These are phyloP conservation scores for Drosophila diplacantha DNA, from an alignment of 2,888 invertebrate species.

Conservation along the genomic window DNA sequence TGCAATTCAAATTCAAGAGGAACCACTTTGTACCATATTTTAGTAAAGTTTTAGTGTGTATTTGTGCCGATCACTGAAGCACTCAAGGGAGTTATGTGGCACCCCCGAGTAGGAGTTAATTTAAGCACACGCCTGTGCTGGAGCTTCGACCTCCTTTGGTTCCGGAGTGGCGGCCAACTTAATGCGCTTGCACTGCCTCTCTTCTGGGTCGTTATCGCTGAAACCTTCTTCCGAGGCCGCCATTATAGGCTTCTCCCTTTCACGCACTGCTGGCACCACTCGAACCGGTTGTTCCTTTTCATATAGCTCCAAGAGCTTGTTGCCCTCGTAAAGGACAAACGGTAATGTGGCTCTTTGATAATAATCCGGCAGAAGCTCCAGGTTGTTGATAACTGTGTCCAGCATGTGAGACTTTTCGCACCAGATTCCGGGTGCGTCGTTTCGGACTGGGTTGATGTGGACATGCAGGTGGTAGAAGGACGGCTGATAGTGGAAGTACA, in stretches of 20 bases:
- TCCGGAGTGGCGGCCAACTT: slow-evolving; percentile 47
- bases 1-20: background rate
- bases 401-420: slow-evolving; percentile 92
- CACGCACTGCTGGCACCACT: background rate
- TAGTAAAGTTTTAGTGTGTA: background rate
- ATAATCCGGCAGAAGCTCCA: slow-evolving; percentile 88
- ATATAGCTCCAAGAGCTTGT: slow-evolving; percentile 84
- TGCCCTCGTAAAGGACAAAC: slow-evolving; percentile 87
- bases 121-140: slow-evolving; percentile 47
- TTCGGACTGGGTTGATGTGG: slow-evolving; percentile 90
- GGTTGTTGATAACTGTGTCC: slow-evolving; percentile 92
- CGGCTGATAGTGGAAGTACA: slow-evolving; percentile 97
- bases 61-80: slow-evolving; percentile 1
- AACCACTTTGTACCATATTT: background rate
- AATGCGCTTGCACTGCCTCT: slow-evolving; percentile 49
- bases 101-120: background rate
- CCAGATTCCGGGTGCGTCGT: slow-evolving; percentile 89
- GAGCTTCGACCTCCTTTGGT: slow-evolving; percentile 30
- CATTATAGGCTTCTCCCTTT: background rate
- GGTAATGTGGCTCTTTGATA: slow-evolving; percentile 90
- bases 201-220: slow-evolving; percentile 52
- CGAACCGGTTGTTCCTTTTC: slow-evolving; percentile 70
- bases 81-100: background rate
- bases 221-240: slow-evolving; percentile 24
- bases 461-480: slow-evolving; percentile 98